Base-by-base conservation (phyloP, 64 coral and sea anemone genomes). In the Actinia tenebrosa region DNA sequence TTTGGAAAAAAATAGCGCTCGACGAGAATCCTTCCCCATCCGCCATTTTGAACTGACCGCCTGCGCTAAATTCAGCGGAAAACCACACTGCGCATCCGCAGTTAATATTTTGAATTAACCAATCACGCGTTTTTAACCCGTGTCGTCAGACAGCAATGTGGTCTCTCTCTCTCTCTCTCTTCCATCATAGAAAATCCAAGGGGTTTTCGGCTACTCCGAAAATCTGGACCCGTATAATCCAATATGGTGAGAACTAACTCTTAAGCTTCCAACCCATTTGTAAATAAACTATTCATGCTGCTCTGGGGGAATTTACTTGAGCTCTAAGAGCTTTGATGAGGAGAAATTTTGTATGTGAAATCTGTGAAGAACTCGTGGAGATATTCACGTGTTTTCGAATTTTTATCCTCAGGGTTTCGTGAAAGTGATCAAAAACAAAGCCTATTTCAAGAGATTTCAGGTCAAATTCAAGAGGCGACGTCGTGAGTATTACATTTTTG, bases 361-460 rank as follows among this genome's bases (percentile, higher is more conserved):
- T 54, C 15, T 9, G 53, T 62, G 20, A 50, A 20, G 7, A 50
- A 8, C 79, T 81, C 83, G 44, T 53, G 45, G 46, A 58, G 17
- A 26, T 3, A 10, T 64, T 59, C 83, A 85, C 83, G 83, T 85
- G 44, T 63, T 91, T 84, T 88, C 54, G 79, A 89, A 88, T 89
- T 79, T 91, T 8, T 92, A 64, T 53, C 59, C 20, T 14, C 71
- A 98, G 97, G 97, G 90, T 84, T 99, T 99, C 83, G 97, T 99
- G 45, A 99, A 99, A 95, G 89, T 99, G 30, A 91, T 99, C 90
- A 99, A 99, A 88, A 99, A 99, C 84, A 99, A 99, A 68, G 97
- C 97, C 56, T 99, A 99, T 64, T 99, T 95, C 87, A 99, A 99
- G 91, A 90, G 97, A 56, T 99, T 99, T 84, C 97, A 99, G 84